Base-by-base conservation (phyloP, 2,888 invertebrate genomes). In the Eupeodes luniger region DNA sequence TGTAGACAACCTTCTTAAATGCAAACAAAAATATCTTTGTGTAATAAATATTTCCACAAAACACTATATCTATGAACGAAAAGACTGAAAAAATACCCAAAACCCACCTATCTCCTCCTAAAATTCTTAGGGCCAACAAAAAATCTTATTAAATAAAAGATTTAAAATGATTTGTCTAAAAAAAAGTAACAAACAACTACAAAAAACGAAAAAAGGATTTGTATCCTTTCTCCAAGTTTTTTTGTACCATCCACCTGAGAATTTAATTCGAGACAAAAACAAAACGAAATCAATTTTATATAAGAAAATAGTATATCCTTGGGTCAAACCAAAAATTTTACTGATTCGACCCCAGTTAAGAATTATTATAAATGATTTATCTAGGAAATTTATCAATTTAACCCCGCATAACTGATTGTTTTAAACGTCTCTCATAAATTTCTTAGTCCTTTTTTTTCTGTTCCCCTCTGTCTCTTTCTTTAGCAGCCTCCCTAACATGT, bases 341-440 rank as follows among this genome's bases (percentile, higher is more conserved):
- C 64, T 47, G 47, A 66, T 66, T 66, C 47, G 19, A 47, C 27
- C 69, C 34, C 16, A 53, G 16, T 53, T 53, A 36, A 49, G 66
- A 66, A 49, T 66, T 66, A 49, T 69, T 66, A 49, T 69, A 69
- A 69, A 51, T 53, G 34, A 66, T 69, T 69, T 69, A 53, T 53
- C 69, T 64, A 53, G 16, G 59, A 53, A 51, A 67, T 69, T 76
- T 69, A 75, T 49, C 69, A 69, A 69, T 70, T 76, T 55, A 53
- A 72, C 53, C 51, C 75, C 59, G 44, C 66, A 66, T 66, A 72
- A 78, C 72, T 78, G 64, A 81, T 85, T 75, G 53, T 76, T 67
- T 81, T 61, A 53, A 81, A 76, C 62, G 57, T 9, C 34, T 53
- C 36, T 47, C 77, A 74, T 83, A 67, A 72, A 83, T 67, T 61